Conservation (phyloP, 2,888 invertebrate species). For the Amiota communis region DNA sequence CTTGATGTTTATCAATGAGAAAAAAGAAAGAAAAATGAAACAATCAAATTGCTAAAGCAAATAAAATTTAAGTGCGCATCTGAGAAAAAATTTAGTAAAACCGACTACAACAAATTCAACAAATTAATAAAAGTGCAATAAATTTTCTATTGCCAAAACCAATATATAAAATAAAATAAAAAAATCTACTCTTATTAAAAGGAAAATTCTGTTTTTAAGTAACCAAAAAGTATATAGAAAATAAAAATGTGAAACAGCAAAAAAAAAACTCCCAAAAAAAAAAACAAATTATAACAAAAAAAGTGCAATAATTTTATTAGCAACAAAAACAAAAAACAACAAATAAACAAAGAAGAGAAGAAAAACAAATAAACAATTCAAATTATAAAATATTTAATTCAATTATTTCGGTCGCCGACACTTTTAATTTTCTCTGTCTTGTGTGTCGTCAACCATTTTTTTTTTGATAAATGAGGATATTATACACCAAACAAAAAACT, state of each 20-base stretch:
- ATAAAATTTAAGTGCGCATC: too few species aligned
- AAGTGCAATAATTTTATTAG: constrained; percentile 21
- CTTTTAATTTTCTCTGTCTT: too few species aligned
- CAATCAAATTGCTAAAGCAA: too few species aligned
- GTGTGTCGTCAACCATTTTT: too few species aligned
- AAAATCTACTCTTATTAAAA: too few species aligned
- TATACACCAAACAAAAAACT: constrained; percentile 18
- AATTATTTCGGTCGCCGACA: neutral
- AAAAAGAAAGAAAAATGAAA: too few species aligned
- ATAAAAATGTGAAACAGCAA: constrained; percentile 3
- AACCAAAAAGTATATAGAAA: constrained; percentile 27
- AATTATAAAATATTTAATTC: neutral
- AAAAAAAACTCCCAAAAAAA: constrained; percentile 24
- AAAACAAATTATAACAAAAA: constrained; percentile 48
- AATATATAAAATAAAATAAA: too few species aligned
- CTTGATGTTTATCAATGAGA: too few species aligned
- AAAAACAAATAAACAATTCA: neutral
- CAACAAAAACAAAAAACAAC: neutral
- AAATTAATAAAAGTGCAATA: too few species aligned
- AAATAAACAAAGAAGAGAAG: neutral
- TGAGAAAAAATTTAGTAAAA: neutral
- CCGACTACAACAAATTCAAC: neutral
- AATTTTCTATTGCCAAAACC: too few species aligned
- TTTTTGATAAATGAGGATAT: neutral
- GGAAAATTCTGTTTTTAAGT: neutral